Percentiles rank a stretch among this genome's conserved stretches.
These are phyloP conservation scores for Tribolium madens DNA, from an alignment of 1,140 invertebrate species.

Conservation along the genomic window DNA sequence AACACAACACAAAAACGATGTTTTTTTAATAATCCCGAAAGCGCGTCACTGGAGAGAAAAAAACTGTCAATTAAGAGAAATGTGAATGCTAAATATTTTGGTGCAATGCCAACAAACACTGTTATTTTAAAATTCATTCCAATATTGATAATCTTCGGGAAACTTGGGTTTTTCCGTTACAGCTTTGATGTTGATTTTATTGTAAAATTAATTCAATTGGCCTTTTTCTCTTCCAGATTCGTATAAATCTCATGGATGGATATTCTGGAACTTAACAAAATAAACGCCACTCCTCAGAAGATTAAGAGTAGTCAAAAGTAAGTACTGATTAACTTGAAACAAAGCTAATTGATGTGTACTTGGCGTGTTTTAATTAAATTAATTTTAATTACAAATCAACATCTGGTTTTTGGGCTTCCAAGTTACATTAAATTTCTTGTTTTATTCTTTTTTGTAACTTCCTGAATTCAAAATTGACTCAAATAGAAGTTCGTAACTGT, in stretches of 20 bases:
- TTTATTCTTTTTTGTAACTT: too few species aligned
- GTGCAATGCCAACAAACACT: conserved; percentile 6
- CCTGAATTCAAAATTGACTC: too few species aligned
- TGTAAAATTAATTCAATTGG: conserved; percentile 18
- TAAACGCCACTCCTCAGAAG: conserved; percentile 55
- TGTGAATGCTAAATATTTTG: conserved; percentile 24
- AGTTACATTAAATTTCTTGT: too few species aligned
- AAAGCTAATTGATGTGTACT: too few species aligned
- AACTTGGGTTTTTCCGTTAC: not conserved
- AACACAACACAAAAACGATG: not conserved
- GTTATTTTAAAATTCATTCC: conserved; percentile 1
- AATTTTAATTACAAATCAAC: too few species aligned
- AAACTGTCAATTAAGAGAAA: conserved; percentile 34
- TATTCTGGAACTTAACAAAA: conserved; percentile 63
- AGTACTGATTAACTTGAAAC: conserved; percentile 45
- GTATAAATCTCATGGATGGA: conserved; percentile 63
- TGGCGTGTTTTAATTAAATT: too few species aligned
- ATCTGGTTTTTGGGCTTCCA: too few species aligned
- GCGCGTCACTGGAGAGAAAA: conserved; percentile 1
- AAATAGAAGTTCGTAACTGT: not conserved
- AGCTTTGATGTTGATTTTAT: conserved; percentile 25
- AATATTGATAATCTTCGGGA: conserved; percentile 12
- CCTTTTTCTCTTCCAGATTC: conserved; percentile 56
- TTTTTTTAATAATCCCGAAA: conserved; percentile 14
- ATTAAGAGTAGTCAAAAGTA: conserved; percentile 60